Base-by-base conservation (phyloP, 2,797 vertebrate genomes). In the Propithecus perrieri region DNA sequence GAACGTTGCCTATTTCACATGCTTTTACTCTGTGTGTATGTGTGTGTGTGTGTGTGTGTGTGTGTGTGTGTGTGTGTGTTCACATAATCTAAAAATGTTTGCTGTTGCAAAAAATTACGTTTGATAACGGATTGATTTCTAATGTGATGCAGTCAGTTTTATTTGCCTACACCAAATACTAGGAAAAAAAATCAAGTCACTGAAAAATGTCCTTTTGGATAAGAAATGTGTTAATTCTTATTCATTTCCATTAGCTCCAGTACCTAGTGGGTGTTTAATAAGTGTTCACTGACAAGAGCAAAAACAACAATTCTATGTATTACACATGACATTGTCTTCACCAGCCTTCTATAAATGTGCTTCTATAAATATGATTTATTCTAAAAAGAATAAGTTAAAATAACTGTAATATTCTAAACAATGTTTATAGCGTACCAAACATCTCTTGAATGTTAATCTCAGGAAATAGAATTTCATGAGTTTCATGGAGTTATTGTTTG, bases 1-100 rank as follows among this genome's bases (percentile, higher is more conserved):
- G 98, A 98, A 98, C 96, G 98, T 96, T 97, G 96, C 46, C 88
- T 97, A 95, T 98, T 98, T 98, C 89, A 98, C 92, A 97, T 85
- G 14, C 46, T 71, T 96, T 38, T 85, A 95, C 91, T 98, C 43
- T 71, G 55, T 71, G 4, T 83, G 41, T 41, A 41, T 41, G 41
- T 41, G 41, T 88, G 7, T 55, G 5, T 94, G 26, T 94, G 41
- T 65, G 90, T 89, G 89, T 83, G 11, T 94, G 91, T 96, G 24
- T 17, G 1, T 71, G 48, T 13, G 3, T 63, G 48, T 46, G 48
- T 18, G 90, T 89, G 89, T 83, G 11, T 94, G 91, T 96, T 97
- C 95, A 95, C 95, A 95, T 89, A 94, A 97, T 97, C 86, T 98
- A 98, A 98, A 98, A 98, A 97, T 98, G 95, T 98, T 98, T 95